phyloP scores from a whole-genome alignment of 2,888 invertebrate genomes.

The Abscondita cerata region DNA sequence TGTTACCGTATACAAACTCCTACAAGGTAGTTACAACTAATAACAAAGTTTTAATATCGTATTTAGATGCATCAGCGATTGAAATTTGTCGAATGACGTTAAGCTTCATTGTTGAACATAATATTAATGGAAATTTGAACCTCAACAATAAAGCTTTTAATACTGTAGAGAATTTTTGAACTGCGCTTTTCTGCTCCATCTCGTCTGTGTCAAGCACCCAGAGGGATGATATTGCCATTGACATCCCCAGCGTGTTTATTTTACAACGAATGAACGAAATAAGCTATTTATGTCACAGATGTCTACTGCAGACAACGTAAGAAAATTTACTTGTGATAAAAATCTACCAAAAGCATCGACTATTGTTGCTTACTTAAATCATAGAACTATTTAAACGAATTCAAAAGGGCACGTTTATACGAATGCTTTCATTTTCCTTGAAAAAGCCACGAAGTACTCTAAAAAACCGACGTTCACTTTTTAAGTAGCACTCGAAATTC shows the following conservation, averaged over 20 bases:
- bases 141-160: conserved; percentile 36
- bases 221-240: conserved; percentile 35
- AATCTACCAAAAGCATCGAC: neutral
- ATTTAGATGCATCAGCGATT: too few species aligned
- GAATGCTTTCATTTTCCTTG: neutral
- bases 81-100: conserved; percentile 6
- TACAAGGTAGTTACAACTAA: too few species aligned
- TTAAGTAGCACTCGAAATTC: neutral
- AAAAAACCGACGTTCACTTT: conserved; percentile 1
- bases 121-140: conserved; percentile 26
- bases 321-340: conserved; percentile 26
- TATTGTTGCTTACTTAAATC: too few species aligned
- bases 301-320: conserved; percentile 28
- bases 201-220: conserved; percentile 30
- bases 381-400: neutral
- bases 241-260: conserved; percentile 36
- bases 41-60: too few species aligned
- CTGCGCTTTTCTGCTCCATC: conserved; percentile 31
- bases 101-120: conserved; percentile 19
- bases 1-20: too few species aligned
- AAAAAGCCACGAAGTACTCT: conserved; percentile 4
- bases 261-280: conserved; percentile 34
- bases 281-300: conserved; percentile 33
- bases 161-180: conserved; percentile 31
- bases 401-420: neutral